These are phyloP conservation scores for Tetramorium bicarinatum DNA, from an alignment of 2,888 invertebrate species.

Conservation along the genomic window DNA sequence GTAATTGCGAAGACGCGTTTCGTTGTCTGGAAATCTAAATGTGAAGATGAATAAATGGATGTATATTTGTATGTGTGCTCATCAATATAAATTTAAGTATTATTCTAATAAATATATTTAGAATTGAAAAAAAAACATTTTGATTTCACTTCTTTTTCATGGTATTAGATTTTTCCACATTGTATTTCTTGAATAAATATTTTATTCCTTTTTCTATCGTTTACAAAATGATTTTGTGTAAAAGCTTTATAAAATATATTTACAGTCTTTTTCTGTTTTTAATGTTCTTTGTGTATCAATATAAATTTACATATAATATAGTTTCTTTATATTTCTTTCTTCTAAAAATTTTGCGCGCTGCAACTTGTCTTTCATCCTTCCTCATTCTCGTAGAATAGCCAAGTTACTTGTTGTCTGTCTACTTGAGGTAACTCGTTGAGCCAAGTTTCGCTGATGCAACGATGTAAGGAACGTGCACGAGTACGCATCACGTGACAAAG, in stretches of 20 bases:
- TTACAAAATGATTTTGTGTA: too few relatives aligned
- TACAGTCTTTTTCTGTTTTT: too few relatives aligned
- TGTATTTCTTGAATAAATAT: too few relatives aligned
- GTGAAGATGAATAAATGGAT: neutral
- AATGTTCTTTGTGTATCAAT: neutral
- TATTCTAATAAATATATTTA: neutral
- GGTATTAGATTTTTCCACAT: too few relatives aligned
- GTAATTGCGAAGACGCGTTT: constrained; percentile 6
- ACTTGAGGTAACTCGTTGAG: constrained; percentile 9
- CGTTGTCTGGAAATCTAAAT: neutral
- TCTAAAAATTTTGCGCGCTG: neutral
- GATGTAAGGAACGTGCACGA: neutral
- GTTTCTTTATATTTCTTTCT: neutral
- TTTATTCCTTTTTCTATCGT: too few relatives aligned
- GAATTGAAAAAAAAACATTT: too few relatives aligned
- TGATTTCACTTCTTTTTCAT: too few relatives aligned
- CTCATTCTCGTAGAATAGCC: neutral
- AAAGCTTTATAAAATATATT: too few relatives aligned
- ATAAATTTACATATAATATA: neutral
- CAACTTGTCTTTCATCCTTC: neutral
- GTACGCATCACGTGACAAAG: neutral
- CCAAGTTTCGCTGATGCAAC: constrained; percentile 20
- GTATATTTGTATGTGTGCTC: neutral
- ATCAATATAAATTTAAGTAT: neutral
- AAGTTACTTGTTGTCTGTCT: constrained; percentile 39